Evolutionary conservation across 2,113 vertebrate species (phyloP).

Genomic region (Nycticebus coucang): DNA sequence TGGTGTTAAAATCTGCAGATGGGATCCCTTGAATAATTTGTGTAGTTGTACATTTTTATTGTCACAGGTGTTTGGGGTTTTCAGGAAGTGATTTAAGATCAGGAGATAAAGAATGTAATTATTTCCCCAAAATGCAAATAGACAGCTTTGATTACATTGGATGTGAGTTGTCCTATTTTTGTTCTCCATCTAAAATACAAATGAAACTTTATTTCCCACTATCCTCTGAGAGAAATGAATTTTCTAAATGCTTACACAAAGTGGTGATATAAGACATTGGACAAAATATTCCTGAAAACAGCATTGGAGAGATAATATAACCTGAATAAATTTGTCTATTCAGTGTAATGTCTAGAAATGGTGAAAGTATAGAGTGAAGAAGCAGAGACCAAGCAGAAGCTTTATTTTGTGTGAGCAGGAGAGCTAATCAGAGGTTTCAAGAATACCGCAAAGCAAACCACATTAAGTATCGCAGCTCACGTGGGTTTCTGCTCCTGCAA

Average conservation of each 20-base stretch:
- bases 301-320: slow-evolving; percentile 38
- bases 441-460: not conserved
- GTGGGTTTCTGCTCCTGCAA: not conserved
- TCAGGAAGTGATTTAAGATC: slow-evolving; percentile 74
- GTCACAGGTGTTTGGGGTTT: slow-evolving; percentile 72
- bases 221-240: slow-evolving; percentile 65
- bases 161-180: slow-evolving; percentile 53
- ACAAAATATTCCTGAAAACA: slow-evolving; percentile 59
- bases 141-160: slow-evolving; percentile 67
- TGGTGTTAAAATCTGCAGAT: slow-evolving; percentile 53
- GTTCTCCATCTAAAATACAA: slow-evolving; percentile 53
- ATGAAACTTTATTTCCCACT: slow-evolving; percentile 75
- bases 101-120: slow-evolving; percentile 75
- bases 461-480: not conserved
- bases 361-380: not conserved
- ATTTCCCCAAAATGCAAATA: slow-evolving; percentile 73
- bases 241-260: slow-evolving; percentile 51
- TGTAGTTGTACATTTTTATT: slow-evolving; percentile 64
- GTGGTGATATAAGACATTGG: slow-evolving; percentile 58
- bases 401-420: not conserved
- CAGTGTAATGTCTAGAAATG: not conserved
- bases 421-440: not conserved
- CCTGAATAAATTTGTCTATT: slow-evolving; percentile 59
- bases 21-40: slow-evolving; percentile 51
- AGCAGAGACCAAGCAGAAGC: not conserved